Evolutionary conservation across 1,140 invertebrate genomes (phyloP).

Genomic region (Rhyacophila brunnea): DNA sequence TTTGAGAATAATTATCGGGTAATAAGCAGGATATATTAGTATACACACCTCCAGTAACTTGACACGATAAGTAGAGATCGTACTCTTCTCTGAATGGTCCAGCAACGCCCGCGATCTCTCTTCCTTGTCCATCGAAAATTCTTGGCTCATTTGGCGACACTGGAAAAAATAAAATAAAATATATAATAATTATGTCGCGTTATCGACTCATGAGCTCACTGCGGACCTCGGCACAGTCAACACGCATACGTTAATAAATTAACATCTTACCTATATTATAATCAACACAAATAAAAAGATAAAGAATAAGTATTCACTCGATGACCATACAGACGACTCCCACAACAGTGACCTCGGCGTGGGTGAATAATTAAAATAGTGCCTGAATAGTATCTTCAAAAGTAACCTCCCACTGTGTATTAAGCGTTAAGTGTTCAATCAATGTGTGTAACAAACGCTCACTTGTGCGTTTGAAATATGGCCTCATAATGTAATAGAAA

Average conservation of each 20-base stretch:
- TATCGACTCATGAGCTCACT: background rate
- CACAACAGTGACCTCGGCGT: background rate
- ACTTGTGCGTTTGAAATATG: too few species aligned
- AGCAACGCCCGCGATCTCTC: constrained; percentile 69
- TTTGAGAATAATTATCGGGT: too few species aligned
- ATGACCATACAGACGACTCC: background rate
- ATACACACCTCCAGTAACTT: constrained; percentile 72
- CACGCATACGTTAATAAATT: background rate
- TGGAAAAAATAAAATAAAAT: constrained; percentile 55
- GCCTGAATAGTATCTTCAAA: too few species aligned
- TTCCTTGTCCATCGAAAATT: constrained; percentile 78
- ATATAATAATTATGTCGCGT: background rate
- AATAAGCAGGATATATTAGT: too few species aligned
- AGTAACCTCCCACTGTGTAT: background rate
- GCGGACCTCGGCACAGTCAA: background rate
- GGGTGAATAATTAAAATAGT: background rate
- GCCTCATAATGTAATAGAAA: too few species aligned
- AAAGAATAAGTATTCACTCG: background rate
- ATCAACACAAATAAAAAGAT: background rate
- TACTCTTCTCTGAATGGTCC: constrained; percentile 83
- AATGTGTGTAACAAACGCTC: too few species aligned
- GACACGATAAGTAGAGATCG: constrained; percentile 75
- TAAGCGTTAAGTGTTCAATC: too few species aligned
- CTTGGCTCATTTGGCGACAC: constrained; percentile 74
- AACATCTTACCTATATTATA: background rate